A percentile compares a stretch with the other conserved stretches of the same genome.
Conservation (phyloP, 35 echinoderm and acorn worm species). For the Lytechinus pictus region DNA sequence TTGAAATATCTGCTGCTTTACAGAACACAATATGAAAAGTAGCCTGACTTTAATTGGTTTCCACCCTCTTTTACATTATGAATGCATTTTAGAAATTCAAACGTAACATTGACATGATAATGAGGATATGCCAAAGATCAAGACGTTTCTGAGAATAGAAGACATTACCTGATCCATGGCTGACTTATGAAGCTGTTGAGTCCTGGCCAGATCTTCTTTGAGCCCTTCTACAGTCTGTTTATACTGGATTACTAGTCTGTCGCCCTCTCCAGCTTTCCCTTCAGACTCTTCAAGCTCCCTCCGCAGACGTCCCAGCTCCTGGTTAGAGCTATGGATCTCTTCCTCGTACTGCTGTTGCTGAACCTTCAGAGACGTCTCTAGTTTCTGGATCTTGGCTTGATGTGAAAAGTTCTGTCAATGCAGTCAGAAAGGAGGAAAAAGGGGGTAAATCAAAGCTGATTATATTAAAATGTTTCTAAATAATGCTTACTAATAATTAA, state of each 20-base stretch:
- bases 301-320: slow-evolving; percentile 48
- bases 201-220: slow-evolving; percentile 64
- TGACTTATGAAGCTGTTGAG: slow-evolving; percentile 79
- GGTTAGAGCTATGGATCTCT: slow-evolving; percentile 41
- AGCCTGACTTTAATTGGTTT: no score
- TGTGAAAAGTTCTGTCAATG: slow-evolving; percentile 54
- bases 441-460: not conserved
- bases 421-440: not conserved
- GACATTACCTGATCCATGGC: slow-evolving; percentile 72
- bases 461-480: no score
- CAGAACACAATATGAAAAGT: no score
- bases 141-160: no score
- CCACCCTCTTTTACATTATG: no score
- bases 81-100: no score
- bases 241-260: slow-evolving; percentile 43
- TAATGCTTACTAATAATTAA: no score
- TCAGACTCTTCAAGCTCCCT: slow-evolving; percentile 55
- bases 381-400: slow-evolving; percentile 52
- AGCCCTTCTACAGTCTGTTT: slow-evolving; percentile 61
- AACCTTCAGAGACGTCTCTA: slow-evolving; percentile 9
- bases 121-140: no score
- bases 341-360: slow-evolving; percentile 55
- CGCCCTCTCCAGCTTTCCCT: slow-evolving; percentile 39
- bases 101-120: no score
- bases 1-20: not conserved